phyloP scores from a whole-genome alignment of 92 coral and sea anemone species.

The Zoanthus sociatus region DNA sequence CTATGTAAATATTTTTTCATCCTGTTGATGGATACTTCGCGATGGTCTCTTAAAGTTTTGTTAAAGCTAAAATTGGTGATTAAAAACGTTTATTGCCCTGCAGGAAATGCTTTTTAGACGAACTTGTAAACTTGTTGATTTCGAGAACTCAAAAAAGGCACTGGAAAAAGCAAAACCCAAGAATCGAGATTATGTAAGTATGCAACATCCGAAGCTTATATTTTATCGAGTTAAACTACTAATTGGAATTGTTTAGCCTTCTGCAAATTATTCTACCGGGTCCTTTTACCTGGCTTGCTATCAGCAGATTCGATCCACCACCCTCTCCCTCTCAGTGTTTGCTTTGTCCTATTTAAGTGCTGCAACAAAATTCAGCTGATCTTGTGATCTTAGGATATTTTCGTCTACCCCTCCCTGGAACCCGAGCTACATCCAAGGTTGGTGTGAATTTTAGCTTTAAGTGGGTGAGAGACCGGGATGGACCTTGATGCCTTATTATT shows the following conservation, averaged over 20 bases:
- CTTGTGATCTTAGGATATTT: not conserved
- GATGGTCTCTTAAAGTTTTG: no score
- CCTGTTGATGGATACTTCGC: no score
- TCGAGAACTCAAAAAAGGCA: conserved; percentile 92
- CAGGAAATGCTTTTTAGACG: conserved; percentile 95
- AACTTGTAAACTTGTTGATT: conserved; percentile 91
- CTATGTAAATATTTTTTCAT: no score
- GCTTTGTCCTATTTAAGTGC: not conserved
- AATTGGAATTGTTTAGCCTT: not conserved
- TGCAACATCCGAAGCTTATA: not conserved
- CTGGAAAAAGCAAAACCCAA: conserved; percentile 96
- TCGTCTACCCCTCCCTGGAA: no score
- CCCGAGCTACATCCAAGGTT: no score
- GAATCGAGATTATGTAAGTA: conserved; percentile 82
- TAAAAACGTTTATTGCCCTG: not conserved
- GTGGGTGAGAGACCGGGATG: no score
- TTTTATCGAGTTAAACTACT: not conserved
- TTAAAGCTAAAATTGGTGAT: not conserved
- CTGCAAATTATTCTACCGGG: not conserved
- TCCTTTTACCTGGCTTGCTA: no score
- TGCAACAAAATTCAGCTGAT: not conserved
- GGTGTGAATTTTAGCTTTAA: no score
- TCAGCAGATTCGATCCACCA: no score
- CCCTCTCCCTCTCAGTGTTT: no score
- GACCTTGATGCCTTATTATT: no score